These are phyloP conservation scores for Xestia ashworthii DNA, from an alignment of 2,888 invertebrate genomes.

Conservation along the genomic window DNA sequence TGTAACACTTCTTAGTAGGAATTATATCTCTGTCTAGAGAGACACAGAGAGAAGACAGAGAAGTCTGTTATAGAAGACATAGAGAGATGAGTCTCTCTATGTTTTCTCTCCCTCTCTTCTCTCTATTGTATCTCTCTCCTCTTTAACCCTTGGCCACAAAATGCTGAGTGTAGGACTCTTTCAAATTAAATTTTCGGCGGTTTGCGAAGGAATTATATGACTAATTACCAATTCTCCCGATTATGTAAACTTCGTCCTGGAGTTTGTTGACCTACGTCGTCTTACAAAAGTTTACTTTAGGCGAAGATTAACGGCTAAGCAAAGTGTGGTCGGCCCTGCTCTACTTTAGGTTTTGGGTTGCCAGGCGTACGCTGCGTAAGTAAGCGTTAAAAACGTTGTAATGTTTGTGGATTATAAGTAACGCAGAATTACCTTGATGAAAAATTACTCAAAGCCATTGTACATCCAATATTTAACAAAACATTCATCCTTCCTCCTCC, in stretches of 20 bases:
- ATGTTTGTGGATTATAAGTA: not conserved
- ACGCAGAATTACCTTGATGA: not conserved
- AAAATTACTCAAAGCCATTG: slow-evolving; percentile 13
- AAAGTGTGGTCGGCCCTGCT: slow-evolving; percentile 56
- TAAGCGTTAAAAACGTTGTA: not conserved
- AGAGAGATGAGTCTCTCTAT: no score
- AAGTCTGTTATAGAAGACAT: no score
- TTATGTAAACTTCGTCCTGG: slow-evolving; percentile 39
- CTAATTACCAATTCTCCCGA: slow-evolving; percentile 22
- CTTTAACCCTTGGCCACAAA: no score
- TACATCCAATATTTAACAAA: slow-evolving; percentile 36
- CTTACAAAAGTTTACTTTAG: slow-evolving; percentile 54
- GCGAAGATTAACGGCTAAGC: slow-evolving; percentile 55
- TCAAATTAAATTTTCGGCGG: no score
- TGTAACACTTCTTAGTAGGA: slow-evolving; percentile 9
- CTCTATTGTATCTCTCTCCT: no score
- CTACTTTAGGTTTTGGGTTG: slow-evolving; percentile 48
- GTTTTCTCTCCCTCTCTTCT: not conserved
- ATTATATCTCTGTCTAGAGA: no score
- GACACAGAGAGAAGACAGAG: no score
- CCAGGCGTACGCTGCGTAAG: slow-evolving; percentile 1
- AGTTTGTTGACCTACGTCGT: slow-evolving; percentile 49
- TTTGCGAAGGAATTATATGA: slow-evolving; percentile 10
- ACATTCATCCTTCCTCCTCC: slow-evolving; percentile 22
- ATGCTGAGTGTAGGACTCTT: no score